Evolutionary conservation across 2,113 vertebrate species (phyloP), one percentile per base, ranked within the genome.

Genomic region (Pitta sordida): DNA sequence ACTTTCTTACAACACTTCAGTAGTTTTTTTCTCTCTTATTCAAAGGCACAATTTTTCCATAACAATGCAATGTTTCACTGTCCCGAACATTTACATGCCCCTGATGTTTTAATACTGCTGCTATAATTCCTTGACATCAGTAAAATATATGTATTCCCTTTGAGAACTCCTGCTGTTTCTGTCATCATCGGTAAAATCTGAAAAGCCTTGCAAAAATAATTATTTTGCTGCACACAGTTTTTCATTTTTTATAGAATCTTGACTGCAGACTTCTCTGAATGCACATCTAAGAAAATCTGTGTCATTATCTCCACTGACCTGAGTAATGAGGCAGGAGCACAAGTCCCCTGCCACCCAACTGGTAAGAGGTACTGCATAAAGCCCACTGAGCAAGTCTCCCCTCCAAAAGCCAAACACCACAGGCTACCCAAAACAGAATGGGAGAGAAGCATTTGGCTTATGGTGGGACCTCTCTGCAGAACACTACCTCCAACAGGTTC

Each of bases 121-220:
- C 79, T 93, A 74, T 94, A 97, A 96, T 92, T 95, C 95, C 94
- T 95, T 62, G 30, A 62, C 94, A 95, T 92, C 91, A 82, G 49
- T 91, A 93, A 95, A 95, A 97, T 84, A 88, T 86, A 97, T 84
- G 87, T 86, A 94, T 93, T 96, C 87, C 89, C 86, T 62, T 92
- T 84, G 93, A 0, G 21, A 94, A 76, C 93, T 95, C 95, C 95
- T 0, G 21, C 96, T 96, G 96, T 48, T 95, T 56, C 91, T 86
- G 60, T 94, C 78, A 87, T 94, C 90, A 76, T 69, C 0, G 2
- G 94, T 92, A 95, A 95, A 94, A 97, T 78, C 94, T 39, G 63
- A 93, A 95, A 91, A 84, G 95, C 73, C 86, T 91, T 86, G 90
- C 90, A 89, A 96, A 97, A 97, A 95, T 96, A 96, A 97, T 97